phyloP scores from a whole-genome alignment of 2,888 invertebrate species.

The Hydriomena furcata region DNA sequence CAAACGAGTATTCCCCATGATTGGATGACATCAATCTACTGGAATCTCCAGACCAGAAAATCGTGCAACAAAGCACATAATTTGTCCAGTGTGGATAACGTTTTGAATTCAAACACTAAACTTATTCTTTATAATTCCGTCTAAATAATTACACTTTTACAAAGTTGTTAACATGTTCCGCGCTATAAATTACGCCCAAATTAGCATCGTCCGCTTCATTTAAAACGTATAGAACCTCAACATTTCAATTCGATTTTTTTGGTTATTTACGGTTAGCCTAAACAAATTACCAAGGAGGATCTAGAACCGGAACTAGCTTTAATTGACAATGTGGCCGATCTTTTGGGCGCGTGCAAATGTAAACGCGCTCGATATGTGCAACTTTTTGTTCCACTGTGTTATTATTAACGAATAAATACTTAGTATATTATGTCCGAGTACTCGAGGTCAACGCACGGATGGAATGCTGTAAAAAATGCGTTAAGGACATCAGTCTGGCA shows the following conservation, averaged over 20 bases:
- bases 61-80: constrained; percentile 9
- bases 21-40: too few relatives aligned
- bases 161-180: constrained; percentile 45
- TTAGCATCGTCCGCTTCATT: constrained; percentile 45
- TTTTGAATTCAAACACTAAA: too few relatives aligned
- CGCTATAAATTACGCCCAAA: constrained; percentile 39
- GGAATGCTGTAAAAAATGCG: constrained; percentile 78
- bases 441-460: constrained; percentile 71
- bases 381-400: constrained; percentile 70
- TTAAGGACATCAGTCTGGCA: constrained; percentile 69
- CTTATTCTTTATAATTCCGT: background rate
- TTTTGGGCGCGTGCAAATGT: constrained; percentile 42
- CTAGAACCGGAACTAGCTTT: constrained; percentile 73
- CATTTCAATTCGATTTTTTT: constrained; percentile 65
- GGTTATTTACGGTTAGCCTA: constrained; percentile 47
- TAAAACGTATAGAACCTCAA: constrained; percentile 56
- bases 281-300: constrained; percentile 72
- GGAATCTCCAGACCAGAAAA: too few relatives aligned
- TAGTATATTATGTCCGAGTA: constrained; percentile 58
- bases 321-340: constrained; percentile 61
- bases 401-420: constrained; percentile 76
- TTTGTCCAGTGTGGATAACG: background rate
- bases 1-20: too few relatives aligned
- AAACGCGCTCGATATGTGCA: constrained; percentile 69
- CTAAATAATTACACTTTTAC: constrained; percentile 33